phyloP scores from a whole-genome alignment of 2,113 vertebrate genomes.

The Cryptomyrus ogoouensis region DNA sequence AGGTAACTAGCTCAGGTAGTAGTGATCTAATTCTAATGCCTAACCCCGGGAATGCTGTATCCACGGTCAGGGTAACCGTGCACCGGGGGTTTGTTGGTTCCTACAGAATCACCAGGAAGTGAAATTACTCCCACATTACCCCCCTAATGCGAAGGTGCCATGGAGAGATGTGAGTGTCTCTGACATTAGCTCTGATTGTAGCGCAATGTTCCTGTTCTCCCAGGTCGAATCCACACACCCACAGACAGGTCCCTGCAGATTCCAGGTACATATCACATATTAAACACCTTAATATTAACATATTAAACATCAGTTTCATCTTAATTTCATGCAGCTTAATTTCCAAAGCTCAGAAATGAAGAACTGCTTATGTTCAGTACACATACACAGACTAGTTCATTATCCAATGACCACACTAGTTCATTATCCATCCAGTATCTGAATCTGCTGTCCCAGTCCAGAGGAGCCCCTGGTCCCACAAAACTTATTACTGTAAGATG shows the following conservation, averaged over 20 bases:
- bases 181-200: neutral
- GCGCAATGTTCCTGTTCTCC: neutral
- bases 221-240: neutral
- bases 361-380: neutral
- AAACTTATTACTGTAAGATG: conserved; percentile 62
- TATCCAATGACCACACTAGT: neutral
- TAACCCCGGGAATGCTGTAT: neutral
- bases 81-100: neutral
- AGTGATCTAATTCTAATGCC: neutral
- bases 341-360: neutral
- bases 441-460: neutral
- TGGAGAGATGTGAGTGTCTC: neutral
- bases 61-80: neutral
- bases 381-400: neutral
- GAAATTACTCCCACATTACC: neutral
- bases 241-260: neutral
- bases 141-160: neutral
- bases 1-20: neutral
- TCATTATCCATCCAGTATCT: neutral
- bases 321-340: neutral
- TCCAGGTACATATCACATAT: neutral
- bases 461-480: conserved; percentile 53
- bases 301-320: neutral
- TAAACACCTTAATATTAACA: too few species aligned
- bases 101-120: neutral